phyloP scores from a whole-genome alignment of 2,797 vertebrate species.

The Neomorphus geoffroyi region DNA sequence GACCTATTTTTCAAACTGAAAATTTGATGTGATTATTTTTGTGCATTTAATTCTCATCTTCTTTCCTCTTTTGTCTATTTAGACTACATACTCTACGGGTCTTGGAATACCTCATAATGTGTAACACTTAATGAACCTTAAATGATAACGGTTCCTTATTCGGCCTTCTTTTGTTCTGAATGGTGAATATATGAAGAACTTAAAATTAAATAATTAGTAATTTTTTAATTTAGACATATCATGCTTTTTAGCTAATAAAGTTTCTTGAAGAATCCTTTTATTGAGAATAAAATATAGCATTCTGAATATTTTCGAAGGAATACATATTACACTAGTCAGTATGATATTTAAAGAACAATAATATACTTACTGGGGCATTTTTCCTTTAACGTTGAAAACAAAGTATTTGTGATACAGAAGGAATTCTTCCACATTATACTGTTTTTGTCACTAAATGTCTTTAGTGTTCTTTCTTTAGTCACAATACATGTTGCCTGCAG shows the following conservation, averaged over 20 bases:
- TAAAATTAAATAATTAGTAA: not conserved
- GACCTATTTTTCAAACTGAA: not conserved
- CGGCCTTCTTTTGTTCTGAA: not conserved
- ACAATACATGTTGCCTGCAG: not conserved
- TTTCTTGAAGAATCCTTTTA: not conserved
- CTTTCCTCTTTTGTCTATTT: not conserved
- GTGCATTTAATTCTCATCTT: not conserved
- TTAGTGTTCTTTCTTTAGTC: not conserved
- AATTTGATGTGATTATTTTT: not conserved
- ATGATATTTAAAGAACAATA: not conserved
- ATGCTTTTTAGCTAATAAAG: accelerated
- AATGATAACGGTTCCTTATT: not conserved
- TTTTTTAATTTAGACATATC: not conserved
- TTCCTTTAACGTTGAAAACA: not conserved
- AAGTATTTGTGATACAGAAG: not conserved
- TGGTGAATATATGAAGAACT: not conserved
- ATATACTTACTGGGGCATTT: accelerated
- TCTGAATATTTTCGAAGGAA: not conserved
- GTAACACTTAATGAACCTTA: not conserved
- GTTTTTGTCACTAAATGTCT: not conserved
- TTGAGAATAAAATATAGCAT: not conserved
- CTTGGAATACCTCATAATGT: not conserved
- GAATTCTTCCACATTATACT: not conserved
- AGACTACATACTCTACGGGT: not conserved
- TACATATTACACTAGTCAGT: not conserved